phyloP scores from a whole-genome alignment of 2,888 invertebrate species.

The Idaea biselata region DNA sequence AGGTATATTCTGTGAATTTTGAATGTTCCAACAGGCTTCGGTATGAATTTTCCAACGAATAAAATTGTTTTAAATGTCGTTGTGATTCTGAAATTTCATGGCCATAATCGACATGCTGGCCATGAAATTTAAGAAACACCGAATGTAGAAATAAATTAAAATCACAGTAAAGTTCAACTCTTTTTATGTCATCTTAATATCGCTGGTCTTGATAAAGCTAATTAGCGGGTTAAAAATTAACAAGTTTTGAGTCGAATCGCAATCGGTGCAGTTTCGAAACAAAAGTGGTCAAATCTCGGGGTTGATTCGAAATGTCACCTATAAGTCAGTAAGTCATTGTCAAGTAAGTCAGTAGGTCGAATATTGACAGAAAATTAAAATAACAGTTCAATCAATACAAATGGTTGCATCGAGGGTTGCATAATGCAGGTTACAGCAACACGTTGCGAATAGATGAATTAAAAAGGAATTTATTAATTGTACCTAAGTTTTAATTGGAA shows the following conservation, averaged over 20 bases:
- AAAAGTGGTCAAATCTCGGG: slow-evolving; percentile 19
- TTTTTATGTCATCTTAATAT: not conserved
- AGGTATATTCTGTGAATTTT: too few relatives aligned
- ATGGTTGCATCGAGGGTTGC: slow-evolving; percentile 19
- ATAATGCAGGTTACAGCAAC: slow-evolving; percentile 31
- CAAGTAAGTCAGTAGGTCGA: slow-evolving; percentile 58
- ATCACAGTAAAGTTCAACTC: not conserved
- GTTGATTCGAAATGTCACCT: slow-evolving; percentile 19
- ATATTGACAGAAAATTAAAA: slow-evolving; percentile 49
- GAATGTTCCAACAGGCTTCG: too few relatives aligned
- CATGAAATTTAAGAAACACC: not conserved
- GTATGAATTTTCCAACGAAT: too few relatives aligned
- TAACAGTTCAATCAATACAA: slow-evolving; percentile 1
- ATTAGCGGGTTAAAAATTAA: not conserved
- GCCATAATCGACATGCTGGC: slow-evolving; percentile 23
- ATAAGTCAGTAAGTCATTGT: slow-evolving; percentile 15
- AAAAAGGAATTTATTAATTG: slow-evolving; percentile 24
- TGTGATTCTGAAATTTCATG: too few relatives aligned
- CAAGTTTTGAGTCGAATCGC: not conserved
- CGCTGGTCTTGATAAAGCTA: not conserved
- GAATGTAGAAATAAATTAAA: not conserved
- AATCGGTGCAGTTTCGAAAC: slow-evolving; percentile 1
- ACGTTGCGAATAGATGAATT: slow-evolving; percentile 25
- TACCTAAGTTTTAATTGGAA: slow-evolving; percentile 10
- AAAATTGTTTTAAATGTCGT: too few relatives aligned